Evolutionary conservation across 2,888 invertebrate species (phyloP).

Genomic region (Lasioglossum oenotherae): DNA sequence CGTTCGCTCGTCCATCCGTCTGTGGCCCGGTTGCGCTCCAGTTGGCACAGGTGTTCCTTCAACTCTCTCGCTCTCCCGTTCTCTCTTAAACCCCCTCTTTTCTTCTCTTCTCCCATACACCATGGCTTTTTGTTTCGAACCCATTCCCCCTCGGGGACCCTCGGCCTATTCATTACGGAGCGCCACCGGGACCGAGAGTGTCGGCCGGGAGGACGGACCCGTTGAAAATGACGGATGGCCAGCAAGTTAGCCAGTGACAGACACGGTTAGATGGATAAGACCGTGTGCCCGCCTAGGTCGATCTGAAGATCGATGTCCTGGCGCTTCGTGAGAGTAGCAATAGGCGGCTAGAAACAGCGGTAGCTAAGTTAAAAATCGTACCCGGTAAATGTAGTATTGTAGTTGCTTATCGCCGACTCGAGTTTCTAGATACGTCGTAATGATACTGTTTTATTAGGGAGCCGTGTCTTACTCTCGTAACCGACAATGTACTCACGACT

Average conservation of each 20-base stretch:
- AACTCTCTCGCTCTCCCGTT: constrained; percentile 54
- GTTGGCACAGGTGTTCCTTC: constrained; percentile 83
- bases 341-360: not conserved
- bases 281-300: constrained; percentile 4
- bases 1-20: constrained; percentile 78
- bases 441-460: constrained; percentile 7
- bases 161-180: constrained; percentile 59
- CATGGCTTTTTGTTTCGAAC: constrained; percentile 39
- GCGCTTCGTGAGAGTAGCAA: not conserved
- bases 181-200: constrained; percentile 64
- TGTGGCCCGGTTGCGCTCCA: constrained; percentile 81
- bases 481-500: too few relatives aligned
- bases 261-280: constrained; percentile 41
- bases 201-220: constrained; percentile 16
- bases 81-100: not conserved
- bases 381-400: not conserved
- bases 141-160: constrained; percentile 30
- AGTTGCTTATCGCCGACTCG: not conserved
- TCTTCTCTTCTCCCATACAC: constrained; percentile 1
- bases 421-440: not conserved
- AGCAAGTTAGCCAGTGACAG: constrained; percentile 52
- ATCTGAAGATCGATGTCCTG: constrained; percentile 20
- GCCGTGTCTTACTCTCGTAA: too few relatives aligned
- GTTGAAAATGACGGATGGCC: constrained; percentile 66
- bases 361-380: not conserved